Evolutionary conservation across 2,888 invertebrate species (phyloP), one percentile per base, ranked within the genome.

Genomic region (Habroteleia sp.): DNA sequence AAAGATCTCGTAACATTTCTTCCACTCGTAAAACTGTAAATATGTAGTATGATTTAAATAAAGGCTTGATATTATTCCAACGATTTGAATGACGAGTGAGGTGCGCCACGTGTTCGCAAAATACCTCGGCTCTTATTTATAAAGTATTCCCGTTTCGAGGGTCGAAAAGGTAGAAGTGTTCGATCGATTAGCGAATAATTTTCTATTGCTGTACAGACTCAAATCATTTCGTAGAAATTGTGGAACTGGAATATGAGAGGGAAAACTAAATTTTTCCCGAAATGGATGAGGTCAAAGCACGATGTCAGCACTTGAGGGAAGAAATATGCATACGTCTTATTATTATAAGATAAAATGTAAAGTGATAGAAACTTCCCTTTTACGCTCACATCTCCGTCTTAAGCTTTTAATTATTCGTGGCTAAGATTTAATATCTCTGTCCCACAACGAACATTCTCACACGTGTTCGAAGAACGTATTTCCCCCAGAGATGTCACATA

Each of bases 361-460:
- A 78, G 76, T 78, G 76, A 74, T 63, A 39, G 60, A 48, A 42
- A 58, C 66, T 68, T 63, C 62, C 52, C 56, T 71, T 72, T 20
- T 74, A 42, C 48, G 44, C 41, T 33, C 60, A 50, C 39, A 41
- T 20, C 50, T 68, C 37, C 60, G 72, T 52, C 56, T 60, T 58
- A 42, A 68, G 78, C 77, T 81, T 84, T 84, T 82, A 84, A 85
- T 85, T 84, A 85, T 84, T 83, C 80, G 52, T 72, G 58, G 42
- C 68, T 63, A 79, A 80, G 82, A 84, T 85, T 85, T 84, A 84
- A 85, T 84, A 84, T 83, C 82, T 77, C 58, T 74, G 75, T 74
- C 79, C 74, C 56, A 63, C 60, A 77, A 78, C 77, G 77, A 78
- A 82, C 77, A 78, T 80, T 81, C 80, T 81, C 81, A 80, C 81